Evolutionary conservation across 1,140 invertebrate genomes (phyloP).

Genomic region (Macrocentrus cingulum): DNA sequence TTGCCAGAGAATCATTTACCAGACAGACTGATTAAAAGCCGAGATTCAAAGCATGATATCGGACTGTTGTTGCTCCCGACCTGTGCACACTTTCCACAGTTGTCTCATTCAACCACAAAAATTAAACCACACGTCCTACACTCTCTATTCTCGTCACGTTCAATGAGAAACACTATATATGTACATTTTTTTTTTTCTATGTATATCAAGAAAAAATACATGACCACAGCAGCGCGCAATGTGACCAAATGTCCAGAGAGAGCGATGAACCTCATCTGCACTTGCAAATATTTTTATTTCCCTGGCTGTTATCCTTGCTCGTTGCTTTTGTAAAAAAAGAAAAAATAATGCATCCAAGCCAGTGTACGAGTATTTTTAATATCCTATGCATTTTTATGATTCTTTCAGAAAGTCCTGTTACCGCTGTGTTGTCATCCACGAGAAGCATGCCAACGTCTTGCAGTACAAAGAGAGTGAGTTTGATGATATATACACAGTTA

Average conservation of each 20-base stretch:
- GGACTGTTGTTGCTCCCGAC: conserved; percentile 18
- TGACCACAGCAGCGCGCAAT: too few relatives aligned
- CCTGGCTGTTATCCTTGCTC: background rate
- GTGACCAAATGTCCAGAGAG: conserved; percentile 4
- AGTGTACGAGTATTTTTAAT: background rate
- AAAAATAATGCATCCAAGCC: too few relatives aligned
- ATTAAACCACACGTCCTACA: background rate
- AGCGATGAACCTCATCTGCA: conserved; percentile 16
- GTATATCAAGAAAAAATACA: too few relatives aligned
- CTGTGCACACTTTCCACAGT: conserved; percentile 17
- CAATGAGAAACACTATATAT: background rate
- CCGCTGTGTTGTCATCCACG: conserved; percentile 88
- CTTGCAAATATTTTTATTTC: conserved; percentile 27
- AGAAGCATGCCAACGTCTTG: conserved; percentile 87
- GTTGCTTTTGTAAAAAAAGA: background rate
- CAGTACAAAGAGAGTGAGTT: conserved; percentile 97
- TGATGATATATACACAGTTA: conserved; percentile 8
- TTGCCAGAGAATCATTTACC: conserved; percentile 30
- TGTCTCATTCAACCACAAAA: conserved; percentile 24
- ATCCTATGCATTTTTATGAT: conserved; percentile 27
- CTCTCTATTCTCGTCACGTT: conserved; percentile 1
- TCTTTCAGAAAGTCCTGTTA: conserved; percentile 68
- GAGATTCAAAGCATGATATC: conserved; percentile 39
- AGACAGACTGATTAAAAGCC: conserved; percentile 37
- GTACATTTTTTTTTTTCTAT: too few relatives aligned